phyloP scores from a whole-genome alignment of 2,113 vertebrate genomes.

The Osmerus mordax region DNA sequence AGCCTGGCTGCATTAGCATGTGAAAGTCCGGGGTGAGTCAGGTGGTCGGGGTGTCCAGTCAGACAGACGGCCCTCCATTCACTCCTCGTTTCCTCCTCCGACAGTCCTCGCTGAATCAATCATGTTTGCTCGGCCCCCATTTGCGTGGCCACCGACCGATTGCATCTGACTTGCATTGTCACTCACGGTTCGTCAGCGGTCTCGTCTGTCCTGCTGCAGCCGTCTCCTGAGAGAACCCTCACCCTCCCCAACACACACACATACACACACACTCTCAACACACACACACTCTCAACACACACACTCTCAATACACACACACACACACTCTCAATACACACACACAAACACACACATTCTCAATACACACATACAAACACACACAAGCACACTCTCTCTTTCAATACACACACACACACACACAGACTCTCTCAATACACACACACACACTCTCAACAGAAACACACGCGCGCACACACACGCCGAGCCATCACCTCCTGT shows the following conservation, averaged over 20 bases:
- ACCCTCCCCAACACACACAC: background rate
- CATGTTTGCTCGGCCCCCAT: constrained; percentile 79
- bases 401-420: background rate
- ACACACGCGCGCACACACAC: constrained; percentile 57
- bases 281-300: background rate
- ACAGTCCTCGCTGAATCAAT: constrained; percentile 85
- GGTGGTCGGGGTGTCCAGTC: constrained; percentile 77
- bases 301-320: background rate
- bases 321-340: background rate
- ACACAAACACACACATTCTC: background rate
- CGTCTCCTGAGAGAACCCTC: constrained; percentile 2
- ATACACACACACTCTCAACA: background rate
- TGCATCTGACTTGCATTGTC: constrained; percentile 77
- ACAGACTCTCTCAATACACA: background rate
- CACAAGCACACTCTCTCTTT: background rate
- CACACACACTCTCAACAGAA: constrained; percentile 1
- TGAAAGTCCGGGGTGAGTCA: constrained; percentile 83
- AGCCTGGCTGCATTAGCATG: constrained; percentile 88
- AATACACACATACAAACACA: constrained; percentile 1
- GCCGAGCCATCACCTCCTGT: constrained; percentile 69
- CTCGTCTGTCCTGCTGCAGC: constrained; percentile 13
- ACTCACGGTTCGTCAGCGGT: constrained; percentile 69
- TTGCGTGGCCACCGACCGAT: constrained; percentile 78
- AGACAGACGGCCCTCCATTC: constrained; percentile 80
- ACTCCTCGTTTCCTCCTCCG: constrained; percentile 85